Percentiles rank a stretch among this genome's conserved stretches.
Evolutionary conservation across 2,888 invertebrate species (phyloP).

Genomic region (Thyatira batis): DNA sequence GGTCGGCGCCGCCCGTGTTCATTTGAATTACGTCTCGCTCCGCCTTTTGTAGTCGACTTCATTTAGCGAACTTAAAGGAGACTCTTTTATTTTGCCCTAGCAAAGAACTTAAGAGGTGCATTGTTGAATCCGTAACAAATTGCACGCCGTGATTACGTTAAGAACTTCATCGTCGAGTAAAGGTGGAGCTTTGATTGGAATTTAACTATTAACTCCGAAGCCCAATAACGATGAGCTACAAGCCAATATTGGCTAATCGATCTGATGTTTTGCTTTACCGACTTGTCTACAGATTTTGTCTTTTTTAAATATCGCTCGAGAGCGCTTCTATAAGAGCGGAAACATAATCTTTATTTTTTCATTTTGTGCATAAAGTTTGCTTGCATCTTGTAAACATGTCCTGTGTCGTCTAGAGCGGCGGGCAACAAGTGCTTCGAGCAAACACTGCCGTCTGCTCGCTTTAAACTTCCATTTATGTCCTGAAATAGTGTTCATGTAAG

Average conservation of each 20-base stretch:
- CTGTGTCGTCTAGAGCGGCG: background rate
- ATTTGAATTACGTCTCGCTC: slow-evolving; percentile 75
- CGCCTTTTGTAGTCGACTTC: slow-evolving; percentile 81
- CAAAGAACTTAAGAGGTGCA: slow-evolving; percentile 77
- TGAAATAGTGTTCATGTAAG: background rate
- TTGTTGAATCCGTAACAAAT: slow-evolving; percentile 81
- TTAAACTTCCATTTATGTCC: background rate
- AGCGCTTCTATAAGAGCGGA: slow-evolving; percentile 6
- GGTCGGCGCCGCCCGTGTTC: slow-evolving; percentile 63
- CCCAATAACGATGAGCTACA: slow-evolving; percentile 46
- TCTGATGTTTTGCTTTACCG: no score
- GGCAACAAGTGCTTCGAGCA: slow-evolving; percentile 41
- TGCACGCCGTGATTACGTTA: slow-evolving; percentile 76
- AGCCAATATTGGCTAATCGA: no score
- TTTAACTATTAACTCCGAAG: slow-evolving; percentile 57
- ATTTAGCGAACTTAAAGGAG: slow-evolving; percentile 77
- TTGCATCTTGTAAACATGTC: slow-evolving; percentile 47
- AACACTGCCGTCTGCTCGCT: slow-evolving; percentile 25
- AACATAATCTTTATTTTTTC: slow-evolving; percentile 38
- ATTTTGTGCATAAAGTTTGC: slow-evolving; percentile 49
- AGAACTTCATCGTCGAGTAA: slow-evolving; percentile 50
- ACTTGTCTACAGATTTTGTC: no score
- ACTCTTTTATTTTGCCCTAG: slow-evolving; percentile 70
- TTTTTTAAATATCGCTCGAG: slow-evolving; percentile 11
- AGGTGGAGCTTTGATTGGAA: slow-evolving; percentile 62